Conservation (phyloP, 2,797 vertebrate species). For the Poecilia velifera region DNA sequence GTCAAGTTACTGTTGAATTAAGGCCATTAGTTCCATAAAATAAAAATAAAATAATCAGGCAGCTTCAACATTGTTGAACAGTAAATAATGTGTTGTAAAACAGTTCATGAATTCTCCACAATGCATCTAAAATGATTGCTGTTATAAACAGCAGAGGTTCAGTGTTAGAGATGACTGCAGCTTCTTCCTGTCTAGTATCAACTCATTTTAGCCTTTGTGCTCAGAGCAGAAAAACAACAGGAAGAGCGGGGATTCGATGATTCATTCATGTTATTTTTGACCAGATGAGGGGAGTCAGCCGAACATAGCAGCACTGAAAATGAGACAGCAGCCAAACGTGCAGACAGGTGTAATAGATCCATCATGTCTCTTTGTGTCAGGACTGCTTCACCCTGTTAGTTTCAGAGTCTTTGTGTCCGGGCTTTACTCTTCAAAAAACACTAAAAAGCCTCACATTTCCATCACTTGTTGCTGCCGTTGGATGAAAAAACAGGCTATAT, state of each 20-base stretch:
- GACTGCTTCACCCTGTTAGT: neutral
- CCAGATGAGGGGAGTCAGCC: slow-evolving; percentile 1
- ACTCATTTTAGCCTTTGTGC: too few relatives aligned
- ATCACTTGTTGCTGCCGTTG: neutral
- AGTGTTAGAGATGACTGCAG: neutral
- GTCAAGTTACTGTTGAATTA: too few relatives aligned
- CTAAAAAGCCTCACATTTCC: neutral
- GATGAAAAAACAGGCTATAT: neutral
- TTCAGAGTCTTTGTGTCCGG: neutral
- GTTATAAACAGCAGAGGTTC: neutral
- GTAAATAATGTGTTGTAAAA: neutral
- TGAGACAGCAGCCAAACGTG: neutral
- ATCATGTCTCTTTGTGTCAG: slow-evolving; percentile 5
- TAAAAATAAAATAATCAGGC: too few relatives aligned
- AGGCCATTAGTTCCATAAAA: too few relatives aligned
- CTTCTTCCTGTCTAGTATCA: too few relatives aligned
- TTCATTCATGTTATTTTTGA: slow-evolving; percentile 11
- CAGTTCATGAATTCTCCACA: neutral
- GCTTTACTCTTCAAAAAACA: neutral
- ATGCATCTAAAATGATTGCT: neutral
- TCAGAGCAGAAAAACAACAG: neutral
- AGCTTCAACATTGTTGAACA: neutral
- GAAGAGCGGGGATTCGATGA: neutral
- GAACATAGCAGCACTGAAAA: slow-evolving; percentile 10
- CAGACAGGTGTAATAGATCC: slow-evolving; percentile 5